Base-by-base conservation (phyloP, 2,113 vertebrate species). In the Papio anubis region DNA sequence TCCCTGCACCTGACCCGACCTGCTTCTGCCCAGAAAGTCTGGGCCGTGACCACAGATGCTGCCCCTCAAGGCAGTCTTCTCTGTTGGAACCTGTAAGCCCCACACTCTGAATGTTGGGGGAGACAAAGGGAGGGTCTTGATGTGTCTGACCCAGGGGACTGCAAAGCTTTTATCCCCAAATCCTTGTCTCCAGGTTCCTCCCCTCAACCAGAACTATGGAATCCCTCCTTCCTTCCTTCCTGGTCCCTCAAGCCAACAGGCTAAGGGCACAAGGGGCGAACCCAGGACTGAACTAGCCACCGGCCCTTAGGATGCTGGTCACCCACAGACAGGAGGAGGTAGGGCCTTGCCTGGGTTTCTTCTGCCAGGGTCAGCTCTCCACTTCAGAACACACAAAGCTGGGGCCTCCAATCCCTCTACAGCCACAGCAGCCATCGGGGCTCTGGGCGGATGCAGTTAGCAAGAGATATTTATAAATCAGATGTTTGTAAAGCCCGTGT, bases 341-440 rank as follows among this genome's bases (percentile, higher is more conserved):
- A 10, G 25, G 2, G 6, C 57, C 2, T 23, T 48, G 25, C n/a
- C 32, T 48, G 45, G 90, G 43, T 4, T 57, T n/a, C 88, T 57
- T n/a, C 73, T 11, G 23, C 43, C 1, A 0, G 10, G 16, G n/a
- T 43, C 55, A 32, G 32, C 3, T 7, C 27, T 30, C 57, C 25
- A 2, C n/a, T 6, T 35, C 68, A 35, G 57, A 27, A 3, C 40
- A 12, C 57, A 5, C 0, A 0, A 17, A 50, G 23, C 50, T 45
- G 45, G 66, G 72, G 6, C 2, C 20, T 18, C 9, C 2, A 2
- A 23, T 11, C 45, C 45, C 40, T 32, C 40, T 0, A 21, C 21
- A 13, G 32, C n/a, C 7, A 48, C 52, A 8, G 23, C n/a, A 5
- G 1, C 45, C 2, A 2, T 8, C n/a, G 1, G 21, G 61, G 5